Percentiles rank a stretch among this genome's conserved stretches.
These are phyloP conservation scores for Xyrauchen texanus DNA, from an alignment of 2,113 vertebrate genomes.

Conservation along the genomic window DNA sequence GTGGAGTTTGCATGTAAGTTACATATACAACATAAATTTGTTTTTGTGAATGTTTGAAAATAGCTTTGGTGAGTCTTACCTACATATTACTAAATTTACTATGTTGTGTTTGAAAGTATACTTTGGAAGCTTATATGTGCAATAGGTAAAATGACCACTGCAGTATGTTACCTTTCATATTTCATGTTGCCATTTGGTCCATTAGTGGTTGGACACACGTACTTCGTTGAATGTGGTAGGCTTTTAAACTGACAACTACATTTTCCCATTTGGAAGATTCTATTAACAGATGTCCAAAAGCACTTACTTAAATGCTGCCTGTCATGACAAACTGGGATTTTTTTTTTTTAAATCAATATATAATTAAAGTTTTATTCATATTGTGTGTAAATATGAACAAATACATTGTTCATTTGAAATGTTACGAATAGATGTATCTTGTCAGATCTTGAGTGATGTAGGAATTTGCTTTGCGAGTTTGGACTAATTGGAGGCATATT, in stretches of 20 bases:
- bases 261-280: neutral
- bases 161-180: neutral
- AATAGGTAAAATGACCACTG: neutral
- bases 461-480: too few species aligned
- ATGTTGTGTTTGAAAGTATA: too few species aligned
- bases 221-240: neutral
- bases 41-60: neutral
- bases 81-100: too few species aligned
- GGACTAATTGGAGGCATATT: too few species aligned
- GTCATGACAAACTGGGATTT: too few species aligned
- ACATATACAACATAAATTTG: neutral
- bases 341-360: too few species aligned
- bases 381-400: too few species aligned
- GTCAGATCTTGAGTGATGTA: too few species aligned
- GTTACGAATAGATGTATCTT: too few species aligned
- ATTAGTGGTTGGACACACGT: neutral
- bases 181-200: slow-evolving; percentile 20
- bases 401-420: too few species aligned
- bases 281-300: neutral
- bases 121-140: neutral
- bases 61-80: too few species aligned
- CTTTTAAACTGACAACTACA: slow-evolving; percentile 7
- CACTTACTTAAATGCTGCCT: neutral
- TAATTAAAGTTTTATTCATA: too few species aligned
- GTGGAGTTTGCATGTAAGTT: slow-evolving; percentile 92